A percentile compares a stretch with the other conserved stretches of the same genome.
These are phyloP conservation scores for Enteromius argenteus DNA, from an alignment of 2,797 vertebrate species.

Conservation along the genomic window DNA sequence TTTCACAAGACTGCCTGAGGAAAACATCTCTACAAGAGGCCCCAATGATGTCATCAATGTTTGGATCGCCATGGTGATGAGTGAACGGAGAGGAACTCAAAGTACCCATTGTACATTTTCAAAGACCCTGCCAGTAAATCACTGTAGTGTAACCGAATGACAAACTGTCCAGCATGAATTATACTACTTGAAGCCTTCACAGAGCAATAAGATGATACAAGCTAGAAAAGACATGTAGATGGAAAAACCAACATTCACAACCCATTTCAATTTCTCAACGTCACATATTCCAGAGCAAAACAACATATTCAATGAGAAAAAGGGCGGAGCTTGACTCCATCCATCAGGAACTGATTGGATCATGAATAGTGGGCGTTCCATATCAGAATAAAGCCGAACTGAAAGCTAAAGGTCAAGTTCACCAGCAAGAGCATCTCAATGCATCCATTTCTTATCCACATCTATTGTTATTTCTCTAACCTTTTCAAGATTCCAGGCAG, in stretches of 20 bases:
- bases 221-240: neutral
- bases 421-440: neutral
- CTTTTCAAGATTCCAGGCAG: neutral
- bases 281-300: neutral
- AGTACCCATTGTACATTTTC: conserved; percentile 40
- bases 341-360: neutral
- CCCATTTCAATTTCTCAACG: no score
- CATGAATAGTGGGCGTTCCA: neutral
- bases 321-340: neutral
- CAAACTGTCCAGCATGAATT: conserved; percentile 19
- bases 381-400: neutral
- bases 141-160: conserved; percentile 37
- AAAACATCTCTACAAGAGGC: conserved; percentile 47
- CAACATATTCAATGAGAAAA: neutral
- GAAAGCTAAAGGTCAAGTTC: neutral
- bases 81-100: conserved; percentile 41
- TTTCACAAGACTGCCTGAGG: conserved; percentile 39
- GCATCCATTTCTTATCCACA: no score
- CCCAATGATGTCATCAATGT: conserved; percentile 65
- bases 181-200: neutral
- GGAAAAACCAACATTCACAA: neutral
- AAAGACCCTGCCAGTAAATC: conserved; percentile 38
- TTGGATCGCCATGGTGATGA: conserved; percentile 59
- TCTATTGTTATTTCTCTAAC: neutral
- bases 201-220: conserved; percentile 9